Evolutionary conservation across 1,140 invertebrate genomes (phyloP).

Genomic region (Diploscapter pachys): DNA sequence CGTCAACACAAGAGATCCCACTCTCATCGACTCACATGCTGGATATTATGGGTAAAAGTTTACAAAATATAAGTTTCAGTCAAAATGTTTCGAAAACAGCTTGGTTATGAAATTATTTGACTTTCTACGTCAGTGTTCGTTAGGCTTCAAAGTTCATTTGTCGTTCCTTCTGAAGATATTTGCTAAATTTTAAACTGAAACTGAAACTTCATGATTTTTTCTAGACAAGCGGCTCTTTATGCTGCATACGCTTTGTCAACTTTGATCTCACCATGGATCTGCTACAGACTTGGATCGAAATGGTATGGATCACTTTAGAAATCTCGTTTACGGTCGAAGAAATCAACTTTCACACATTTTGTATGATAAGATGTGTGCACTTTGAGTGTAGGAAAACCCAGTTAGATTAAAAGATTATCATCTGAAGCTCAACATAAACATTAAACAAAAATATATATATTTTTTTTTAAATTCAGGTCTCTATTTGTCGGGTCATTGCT

Average conservation of each 20-base stretch:
- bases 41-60: conserved; percentile 27
- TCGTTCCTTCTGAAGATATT: background rate
- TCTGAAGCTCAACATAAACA: too few relatives aligned
- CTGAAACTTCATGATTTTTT: background rate
- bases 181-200: too few relatives aligned
- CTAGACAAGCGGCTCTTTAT: conserved; percentile 15
- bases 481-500: conserved; percentile 2
- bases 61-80: background rate
- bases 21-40: background rate
- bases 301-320: background rate
- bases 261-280: conserved; percentile 3
- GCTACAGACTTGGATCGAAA: conserved; percentile 1
- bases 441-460: too few relatives aligned
- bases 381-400: too few relatives aligned
- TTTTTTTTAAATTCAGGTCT: background rate
- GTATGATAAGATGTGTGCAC: too few relatives aligned
- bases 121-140: too few relatives aligned
- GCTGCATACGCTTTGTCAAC: conserved; percentile 4
- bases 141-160: background rate
- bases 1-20: conserved; percentile 2
- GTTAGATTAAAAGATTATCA: too few relatives aligned
- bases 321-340: background rate
- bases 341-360: too few relatives aligned
- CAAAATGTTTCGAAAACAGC: background rate
- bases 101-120: background rate